These are phyloP conservation scores for Thermophis baileyi DNA, from an alignment of 2,113 vertebrate genomes.

Conservation along the genomic window DNA sequence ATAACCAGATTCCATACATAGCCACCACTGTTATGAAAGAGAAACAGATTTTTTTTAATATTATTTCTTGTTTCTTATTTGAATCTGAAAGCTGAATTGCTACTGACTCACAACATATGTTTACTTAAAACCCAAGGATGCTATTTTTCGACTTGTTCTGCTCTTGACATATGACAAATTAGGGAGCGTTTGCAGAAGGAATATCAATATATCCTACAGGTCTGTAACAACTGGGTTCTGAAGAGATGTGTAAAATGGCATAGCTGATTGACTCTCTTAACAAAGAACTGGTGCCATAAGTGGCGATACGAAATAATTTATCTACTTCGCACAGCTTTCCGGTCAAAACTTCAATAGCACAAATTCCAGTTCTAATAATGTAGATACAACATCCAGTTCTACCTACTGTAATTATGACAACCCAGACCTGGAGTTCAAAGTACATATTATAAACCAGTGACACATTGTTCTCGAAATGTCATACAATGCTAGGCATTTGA, in stretches of 20 bases:
- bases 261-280: slow-evolving; percentile 68
- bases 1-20: background rate
- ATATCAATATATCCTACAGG: slow-evolving; percentile 45
- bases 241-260: slow-evolving; percentile 58
- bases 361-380: slow-evolving; percentile 61
- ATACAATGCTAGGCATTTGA: slow-evolving; percentile 42
- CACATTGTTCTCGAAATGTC: slow-evolving; percentile 10
- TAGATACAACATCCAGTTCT: slow-evolving; percentile 55
- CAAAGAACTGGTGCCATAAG: slow-evolving; percentile 61
- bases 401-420: slow-evolving; percentile 50
- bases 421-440: slow-evolving; percentile 35
- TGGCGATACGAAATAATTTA: slow-evolving; percentile 47
- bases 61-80: slow-evolving; percentile 10
- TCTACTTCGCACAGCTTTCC: slow-evolving; percentile 45
- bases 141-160: slow-evolving; percentile 11
- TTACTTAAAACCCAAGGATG: slow-evolving; percentile 32
- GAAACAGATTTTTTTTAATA: background rate
- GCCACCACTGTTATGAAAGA: slow-evolving; percentile 3
- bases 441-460: slow-evolving; percentile 36
- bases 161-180: slow-evolving; percentile 52
- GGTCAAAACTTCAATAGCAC: slow-evolving; percentile 44
- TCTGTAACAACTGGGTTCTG: slow-evolving; percentile 67
- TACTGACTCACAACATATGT: slow-evolving; percentile 24
- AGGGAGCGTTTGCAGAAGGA: slow-evolving; percentile 52
- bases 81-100: slow-evolving; percentile 30